Evolutionary conservation across 1,140 invertebrate genomes (phyloP).

Genomic region (Lepidurus couesii): DNA sequence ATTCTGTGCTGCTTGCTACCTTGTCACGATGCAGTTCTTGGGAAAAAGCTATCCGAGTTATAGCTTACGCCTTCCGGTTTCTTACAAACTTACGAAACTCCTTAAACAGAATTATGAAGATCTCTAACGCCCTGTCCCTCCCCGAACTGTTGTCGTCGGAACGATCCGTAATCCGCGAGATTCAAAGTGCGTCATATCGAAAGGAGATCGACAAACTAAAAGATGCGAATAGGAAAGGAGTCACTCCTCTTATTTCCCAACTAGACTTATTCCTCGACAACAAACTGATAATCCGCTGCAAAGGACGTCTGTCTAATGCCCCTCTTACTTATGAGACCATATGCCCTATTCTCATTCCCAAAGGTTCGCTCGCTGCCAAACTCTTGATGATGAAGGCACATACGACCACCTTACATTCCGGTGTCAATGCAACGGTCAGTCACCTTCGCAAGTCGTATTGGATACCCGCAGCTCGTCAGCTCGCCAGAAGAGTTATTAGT

Average conservation of each 20-base stretch:
- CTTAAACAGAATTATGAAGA: no score
- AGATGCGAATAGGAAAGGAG: neutral
- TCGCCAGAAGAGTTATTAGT: neutral
- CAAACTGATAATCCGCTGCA: slow-evolving; percentile 21
- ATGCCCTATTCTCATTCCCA: slow-evolving; percentile 10
- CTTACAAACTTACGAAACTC: neutral
- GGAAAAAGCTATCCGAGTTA: neutral
- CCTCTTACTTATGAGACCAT: neutral
- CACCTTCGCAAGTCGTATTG: neutral
- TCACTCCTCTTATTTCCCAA: slow-evolving; percentile 15
- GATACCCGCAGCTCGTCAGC: neutral
- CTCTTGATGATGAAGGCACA: neutral
- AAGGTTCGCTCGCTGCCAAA: neutral
- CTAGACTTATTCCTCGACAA: slow-evolving; percentile 28
- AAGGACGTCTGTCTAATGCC: slow-evolving; percentile 25
- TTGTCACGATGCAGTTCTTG: neutral
- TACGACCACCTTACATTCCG: neutral
- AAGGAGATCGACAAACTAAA: slow-evolving; percentile 9
- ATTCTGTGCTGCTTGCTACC: neutral
- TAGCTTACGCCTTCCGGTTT: neutral
- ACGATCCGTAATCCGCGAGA: neutral
- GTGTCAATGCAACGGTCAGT: slow-evolving; percentile 20
- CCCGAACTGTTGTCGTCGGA: slow-evolving; percentile 6
- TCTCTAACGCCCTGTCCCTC: neutral
- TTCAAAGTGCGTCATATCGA: neutral